Percentiles rank a stretch among this genome's conserved stretches.
phyloP scores from a whole-genome alignment of 2,888 invertebrate genomes.

The Ophion slaviceki region DNA sequence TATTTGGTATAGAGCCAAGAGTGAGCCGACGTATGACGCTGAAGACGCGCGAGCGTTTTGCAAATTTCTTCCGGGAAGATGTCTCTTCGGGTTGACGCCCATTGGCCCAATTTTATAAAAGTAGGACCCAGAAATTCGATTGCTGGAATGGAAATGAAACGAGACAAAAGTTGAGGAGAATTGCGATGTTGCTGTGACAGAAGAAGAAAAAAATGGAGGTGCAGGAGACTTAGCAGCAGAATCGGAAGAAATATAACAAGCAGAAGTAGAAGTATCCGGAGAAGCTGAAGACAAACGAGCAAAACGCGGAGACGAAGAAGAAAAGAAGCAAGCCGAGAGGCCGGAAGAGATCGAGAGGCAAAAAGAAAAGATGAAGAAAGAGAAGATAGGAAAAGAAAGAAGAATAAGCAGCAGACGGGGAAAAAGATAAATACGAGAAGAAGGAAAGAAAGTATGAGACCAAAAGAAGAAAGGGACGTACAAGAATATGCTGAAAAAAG shows the following conservation, averaged over 20 bases:
- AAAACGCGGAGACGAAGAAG: no score
- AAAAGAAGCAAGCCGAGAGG: no score
- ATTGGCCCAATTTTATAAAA: conserved; percentile 85
- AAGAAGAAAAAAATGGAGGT: background rate
- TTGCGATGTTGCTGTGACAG: background rate
- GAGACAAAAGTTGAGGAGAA: background rate
- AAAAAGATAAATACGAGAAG: no score
- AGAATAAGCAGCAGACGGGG: no score
- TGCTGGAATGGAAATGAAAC: conserved; percentile 62
- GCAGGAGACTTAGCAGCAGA: background rate
- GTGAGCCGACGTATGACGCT: conserved; percentile 79
- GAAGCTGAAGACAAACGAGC: no score
- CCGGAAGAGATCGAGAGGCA: no score
- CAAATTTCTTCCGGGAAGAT: conserved; percentile 84
- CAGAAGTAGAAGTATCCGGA: background rate
- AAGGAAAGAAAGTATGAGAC: no score
- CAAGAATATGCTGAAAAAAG: background rate
- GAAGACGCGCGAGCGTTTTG: conserved; percentile 79
- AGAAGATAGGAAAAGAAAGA: no score
- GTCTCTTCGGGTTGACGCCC: conserved; percentile 84
- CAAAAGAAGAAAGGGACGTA: background rate
- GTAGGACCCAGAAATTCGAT: conserved; percentile 83
- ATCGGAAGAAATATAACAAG: background rate
- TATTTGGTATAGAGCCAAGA: conserved; percentile 81
- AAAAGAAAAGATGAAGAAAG: no score